phyloP scores from a whole-genome alignment of 2,888 invertebrate genomes.

The Oxystoma pomonae region DNA sequence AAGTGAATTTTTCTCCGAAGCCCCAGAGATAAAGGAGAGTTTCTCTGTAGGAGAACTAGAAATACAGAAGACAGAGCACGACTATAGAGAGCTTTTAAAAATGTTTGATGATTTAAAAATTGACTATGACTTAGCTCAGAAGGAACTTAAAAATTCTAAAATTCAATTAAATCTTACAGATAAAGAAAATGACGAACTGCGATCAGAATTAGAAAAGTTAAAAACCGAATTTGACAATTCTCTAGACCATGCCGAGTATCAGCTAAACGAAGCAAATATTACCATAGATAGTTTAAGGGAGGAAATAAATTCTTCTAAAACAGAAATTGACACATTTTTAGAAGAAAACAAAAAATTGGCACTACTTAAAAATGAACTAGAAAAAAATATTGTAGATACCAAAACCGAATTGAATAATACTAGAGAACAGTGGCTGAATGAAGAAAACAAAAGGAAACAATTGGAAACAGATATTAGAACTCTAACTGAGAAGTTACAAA shows the following conservation, averaged over 20 bases:
- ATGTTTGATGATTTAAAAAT: slow-evolving; percentile 30
- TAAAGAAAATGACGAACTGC: slow-evolving; percentile 41
- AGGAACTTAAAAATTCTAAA: slow-evolving; percentile 50
- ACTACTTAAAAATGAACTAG: slow-evolving; percentile 29
- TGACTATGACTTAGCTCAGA: slow-evolving; percentile 27
- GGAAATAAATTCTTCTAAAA: slow-evolving; percentile 42
- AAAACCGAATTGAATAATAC: slow-evolving; percentile 35
- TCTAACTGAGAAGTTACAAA: slow-evolving; percentile 43
- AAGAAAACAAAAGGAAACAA: slow-evolving; percentile 32
- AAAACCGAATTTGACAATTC: slow-evolving; percentile 45
- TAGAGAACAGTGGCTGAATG: slow-evolving; percentile 36
- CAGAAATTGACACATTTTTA: slow-evolving; percentile 34
- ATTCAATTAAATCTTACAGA: slow-evolving; percentile 49
- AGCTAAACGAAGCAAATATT: slow-evolving; percentile 48
- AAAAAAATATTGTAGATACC: slow-evolving; percentile 33
- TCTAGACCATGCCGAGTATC: slow-evolving; percentile 43
- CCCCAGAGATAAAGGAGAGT: slow-evolving; percentile 10
- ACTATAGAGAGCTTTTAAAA: slow-evolving; percentile 37
- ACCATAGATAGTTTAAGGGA: slow-evolving; percentile 48
- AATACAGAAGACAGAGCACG: slow-evolving; percentile 27
- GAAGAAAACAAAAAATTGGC: slow-evolving; percentile 33
- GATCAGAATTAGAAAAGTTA: slow-evolving; percentile 47
- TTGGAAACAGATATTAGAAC: slow-evolving; percentile 34
- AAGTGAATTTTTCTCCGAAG: slow-evolving; percentile 6
- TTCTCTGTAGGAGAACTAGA: not conserved